Percentiles rank a stretch among this genome's conserved stretches.
Conservation (phyloP, 2,113 vertebrate species). For the Chlamydotis undulata region DNA sequence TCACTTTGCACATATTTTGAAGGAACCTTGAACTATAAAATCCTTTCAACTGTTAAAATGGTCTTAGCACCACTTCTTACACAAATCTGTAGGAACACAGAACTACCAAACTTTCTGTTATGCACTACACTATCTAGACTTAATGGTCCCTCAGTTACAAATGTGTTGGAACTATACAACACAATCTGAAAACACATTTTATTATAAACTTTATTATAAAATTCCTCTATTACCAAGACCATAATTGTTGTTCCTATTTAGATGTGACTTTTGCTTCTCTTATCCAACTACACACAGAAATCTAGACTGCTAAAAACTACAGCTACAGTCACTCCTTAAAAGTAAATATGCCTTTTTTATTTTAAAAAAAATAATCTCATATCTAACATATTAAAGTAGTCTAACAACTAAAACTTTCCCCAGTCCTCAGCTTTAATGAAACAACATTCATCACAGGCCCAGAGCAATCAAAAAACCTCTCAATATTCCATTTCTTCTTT, state of each 20-base stretch:
- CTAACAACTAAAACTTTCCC: neutral
- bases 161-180: neutral
- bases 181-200: neutral
- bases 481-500: neutral
- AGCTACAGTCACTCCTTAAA: neutral
- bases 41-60: neutral
- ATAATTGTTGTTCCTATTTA: neutral
- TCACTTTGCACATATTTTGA: neutral
- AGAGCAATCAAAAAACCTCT: neutral
- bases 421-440: neutral
- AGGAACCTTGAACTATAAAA: neutral
- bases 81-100: neutral
- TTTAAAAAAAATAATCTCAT: neutral
- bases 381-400: neutral
- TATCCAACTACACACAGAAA: neutral
- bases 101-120: neutral
- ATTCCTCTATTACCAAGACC: neutral
- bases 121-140: neutral
- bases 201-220: neutral
- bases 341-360: neutral
- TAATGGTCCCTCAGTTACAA: neutral
- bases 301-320: neutral
- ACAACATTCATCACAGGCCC: neutral
- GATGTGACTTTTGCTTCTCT: neutral
- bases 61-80: neutral